Evolutionary conservation across 2,797 vertebrate species (phyloP).

Genomic region (Acrossocheilus fasciatus): DNA sequence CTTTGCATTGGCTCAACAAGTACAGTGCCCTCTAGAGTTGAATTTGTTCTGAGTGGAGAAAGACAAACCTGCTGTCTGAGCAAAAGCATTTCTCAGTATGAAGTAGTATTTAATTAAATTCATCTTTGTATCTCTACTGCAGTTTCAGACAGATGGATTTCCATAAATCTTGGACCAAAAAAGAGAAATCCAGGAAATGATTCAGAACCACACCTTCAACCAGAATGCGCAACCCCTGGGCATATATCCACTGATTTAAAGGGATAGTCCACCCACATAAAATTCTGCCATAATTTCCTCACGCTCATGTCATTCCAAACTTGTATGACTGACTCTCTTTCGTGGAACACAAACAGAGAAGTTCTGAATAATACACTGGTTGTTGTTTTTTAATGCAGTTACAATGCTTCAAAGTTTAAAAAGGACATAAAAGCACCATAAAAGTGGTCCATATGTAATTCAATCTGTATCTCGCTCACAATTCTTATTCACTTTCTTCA

Average conservation of each 20-base stretch:
- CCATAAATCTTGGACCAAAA: not conserved
- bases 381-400: not conserved
- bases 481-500: not conserved
- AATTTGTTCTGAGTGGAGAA: not conserved
- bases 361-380: not conserved
- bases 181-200: slow-evolving; percentile 30
- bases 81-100: not conserved
- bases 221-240: not conserved
- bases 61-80: not conserved
- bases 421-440: not conserved
- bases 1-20: slow-evolving; percentile 11
- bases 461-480: not conserved
- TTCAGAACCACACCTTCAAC: slow-evolving; percentile 22
- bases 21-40: slow-evolving; percentile 54
- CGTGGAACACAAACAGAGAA: not conserved
- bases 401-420: too few relatives aligned
- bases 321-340: not conserved
- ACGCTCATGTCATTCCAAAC: not conserved
- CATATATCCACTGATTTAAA: not conserved
- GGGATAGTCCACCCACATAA: not conserved
- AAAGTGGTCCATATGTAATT: not conserved
- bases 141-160: slow-evolving; percentile 10
- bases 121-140: not conserved
- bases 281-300: not conserved
- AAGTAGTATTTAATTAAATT: not conserved